Conservation (phyloP, 2,888 invertebrate species). For the Caenorhabditis sp. region DNA sequence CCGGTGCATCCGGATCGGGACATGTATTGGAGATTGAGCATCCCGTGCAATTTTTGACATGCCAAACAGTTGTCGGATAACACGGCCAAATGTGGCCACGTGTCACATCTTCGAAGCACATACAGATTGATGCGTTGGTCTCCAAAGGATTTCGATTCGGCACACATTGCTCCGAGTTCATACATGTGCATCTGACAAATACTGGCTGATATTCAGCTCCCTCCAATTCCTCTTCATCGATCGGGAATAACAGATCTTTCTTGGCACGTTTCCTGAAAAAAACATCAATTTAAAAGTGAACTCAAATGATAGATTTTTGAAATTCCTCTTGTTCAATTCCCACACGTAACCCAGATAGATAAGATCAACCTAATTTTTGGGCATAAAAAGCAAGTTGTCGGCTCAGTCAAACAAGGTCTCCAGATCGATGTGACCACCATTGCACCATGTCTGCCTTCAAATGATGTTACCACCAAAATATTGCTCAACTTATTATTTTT, state of each 20-base stretch:
- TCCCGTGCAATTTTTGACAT: constrained; percentile 63
- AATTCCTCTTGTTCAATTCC: too few relatives aligned
- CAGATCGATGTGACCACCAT: too few relatives aligned
- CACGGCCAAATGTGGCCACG: constrained; percentile 71
- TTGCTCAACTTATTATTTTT: too few relatives aligned
- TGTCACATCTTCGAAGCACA: constrained; percentile 69
- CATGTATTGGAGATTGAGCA: constrained; percentile 70
- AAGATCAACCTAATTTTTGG: too few relatives aligned
- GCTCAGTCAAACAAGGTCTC: too few relatives aligned
- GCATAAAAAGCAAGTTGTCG: too few relatives aligned
- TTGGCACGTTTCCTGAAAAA: constrained; percentile 4
- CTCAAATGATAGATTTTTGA: too few relatives aligned
- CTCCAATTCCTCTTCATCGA: constrained; percentile 44
- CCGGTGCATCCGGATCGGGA: constrained; percentile 67
- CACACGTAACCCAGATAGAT: too few relatives aligned
- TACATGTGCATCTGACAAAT: constrained; percentile 66
- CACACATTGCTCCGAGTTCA: constrained; percentile 66
- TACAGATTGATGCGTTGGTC: constrained; percentile 66
- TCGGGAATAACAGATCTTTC: constrained; percentile 37
- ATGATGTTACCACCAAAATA: too few relatives aligned
- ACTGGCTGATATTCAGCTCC: constrained; percentile 67
- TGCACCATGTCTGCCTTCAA: too few relatives aligned
- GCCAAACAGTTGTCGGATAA: constrained; percentile 66
- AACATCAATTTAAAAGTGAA: background rate
- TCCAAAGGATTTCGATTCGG: constrained; percentile 69